Base-by-base conservation (phyloP, 2,113 vertebrate species). In the Prietella phreatophila region DNA sequence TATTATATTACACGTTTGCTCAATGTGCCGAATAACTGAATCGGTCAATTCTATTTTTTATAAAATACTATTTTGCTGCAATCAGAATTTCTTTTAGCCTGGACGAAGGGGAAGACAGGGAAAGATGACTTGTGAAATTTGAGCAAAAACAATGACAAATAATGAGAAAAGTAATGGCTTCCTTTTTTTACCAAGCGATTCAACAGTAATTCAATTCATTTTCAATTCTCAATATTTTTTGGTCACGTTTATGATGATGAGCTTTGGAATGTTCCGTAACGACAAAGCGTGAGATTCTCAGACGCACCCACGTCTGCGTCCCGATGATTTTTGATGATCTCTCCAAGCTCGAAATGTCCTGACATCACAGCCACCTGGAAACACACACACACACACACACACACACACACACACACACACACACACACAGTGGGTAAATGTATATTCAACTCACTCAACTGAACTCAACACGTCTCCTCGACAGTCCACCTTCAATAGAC, bases 271-370 rank as follows among this genome's bases (percentile, higher is more conserved):
- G n/a, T n/a, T n/a, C n/a, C n/a, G n/a, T n/a, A n/a, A n/a, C n/a
- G n/a, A n/a, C n/a, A n/a, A 42, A 10, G 36, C 1, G 20, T 39
- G 39, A 73, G 36, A 73, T 19, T 42, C 22, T 56, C 42, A 36
- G 19, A 91, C 97, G 96, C 89, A 98, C 97, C 97, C 86, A 98
- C 95, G 20, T 97, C 97, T 82, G 96, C 92, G 42, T 96, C 97
- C 27, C 96, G 93, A 67, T 98, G 97, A 92, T 96, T 98, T 90
- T 97, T 97, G 90, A 98, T 98, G 53, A 98, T 95, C 91, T 98
- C 97, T 85, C 97, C 97, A 65, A 98, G 93, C 88, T 98, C 97
- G 89, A 98, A 98, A 92, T 98, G 96, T 39, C 97, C 97, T 14
- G 97, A 97, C 90, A 98, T 96, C 80, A 98, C 97, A 13, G 97